Base-by-base conservation (phyloP, 2,888 invertebrate species). In the Torymus tubicola region DNA sequence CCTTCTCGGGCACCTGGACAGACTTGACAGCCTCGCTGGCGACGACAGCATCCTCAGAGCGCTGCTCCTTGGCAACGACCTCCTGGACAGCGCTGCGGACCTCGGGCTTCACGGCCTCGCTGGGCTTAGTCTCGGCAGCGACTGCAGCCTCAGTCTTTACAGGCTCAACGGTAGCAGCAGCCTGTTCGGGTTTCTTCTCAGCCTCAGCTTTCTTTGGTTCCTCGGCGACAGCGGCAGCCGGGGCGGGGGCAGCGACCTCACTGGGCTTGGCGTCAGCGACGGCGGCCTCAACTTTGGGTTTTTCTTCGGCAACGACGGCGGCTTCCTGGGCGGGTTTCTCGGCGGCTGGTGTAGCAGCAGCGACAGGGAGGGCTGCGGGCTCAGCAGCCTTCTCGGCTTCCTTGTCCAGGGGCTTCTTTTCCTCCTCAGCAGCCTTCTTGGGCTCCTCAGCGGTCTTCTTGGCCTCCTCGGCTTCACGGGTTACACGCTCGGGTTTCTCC, bases 401-500 rank as follows among this genome's bases (percentile, higher is more conserved):
- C 18, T 75, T 63, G 14, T 74, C 69, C 10, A 70, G 14, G 14
- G 70, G 69, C 12, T 57, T 58, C 63, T 78, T 72, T 1, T 67
- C 74, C 12, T 63, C 81, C 18, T 78, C 82, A 8, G 31, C 31
- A 3, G 10, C 10, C 42, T 42, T 42, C 60, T 70, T 65, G 2
- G 53, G 60, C n/a, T 73, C 73, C 18, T 81, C 83, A n/a, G 18
- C 31, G 50, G 55, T 75, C 76, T 76, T 79, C 16, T 75, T 69
- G 10, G 79, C 73, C 16, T 80, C 81, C 12, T 82, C 82, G 53
- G 82, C 42, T 4, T 81, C 78, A 31, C 81, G 78, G 1, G 78
- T 82, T 16, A 80, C 80, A 24, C 82, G 84, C 65, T 81, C 79
- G 18, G 81, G 77, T n/a, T 80, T 80, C 50, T 78, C 80, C n/a